Conservation (phyloP, 1,140 invertebrate species). For the Dendrolimus kikuchii region DNA sequence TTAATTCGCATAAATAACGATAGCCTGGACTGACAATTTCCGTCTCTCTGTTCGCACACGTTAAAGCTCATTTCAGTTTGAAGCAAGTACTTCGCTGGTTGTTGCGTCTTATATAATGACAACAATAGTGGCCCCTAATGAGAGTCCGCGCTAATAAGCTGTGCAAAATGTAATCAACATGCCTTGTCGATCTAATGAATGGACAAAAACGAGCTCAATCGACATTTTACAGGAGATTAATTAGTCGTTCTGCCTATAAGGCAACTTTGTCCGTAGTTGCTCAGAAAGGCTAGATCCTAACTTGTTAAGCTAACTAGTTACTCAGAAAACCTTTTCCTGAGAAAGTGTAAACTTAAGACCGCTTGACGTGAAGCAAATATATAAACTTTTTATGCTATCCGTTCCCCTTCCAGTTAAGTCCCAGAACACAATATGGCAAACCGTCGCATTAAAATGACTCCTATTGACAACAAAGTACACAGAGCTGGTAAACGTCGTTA, state of each 20-base stretch:
- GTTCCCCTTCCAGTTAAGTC: no score
- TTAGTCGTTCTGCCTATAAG: slow-evolving; percentile 60
- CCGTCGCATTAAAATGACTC: slow-evolving; percentile 37
- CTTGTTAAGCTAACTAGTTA: slow-evolving; percentile 16
- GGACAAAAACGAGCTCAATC: slow-evolving; percentile 63
- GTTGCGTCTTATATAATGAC: slow-evolving; percentile 67
- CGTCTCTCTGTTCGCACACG: no score
- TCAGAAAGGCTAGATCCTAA: slow-evolving; percentile 36
- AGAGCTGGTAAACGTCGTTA: slow-evolving; percentile 63
- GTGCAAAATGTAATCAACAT: slow-evolving; percentile 70
- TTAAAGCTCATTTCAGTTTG: no score
- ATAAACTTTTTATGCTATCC: no score
- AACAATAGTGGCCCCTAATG: slow-evolving; percentile 70
- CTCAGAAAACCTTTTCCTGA: slow-evolving; percentile 1
- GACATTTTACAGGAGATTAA: slow-evolving; percentile 68
- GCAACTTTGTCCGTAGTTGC: slow-evolving; percentile 16
- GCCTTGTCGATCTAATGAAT: slow-evolving; percentile 68
- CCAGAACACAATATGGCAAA: slow-evolving; percentile 1
- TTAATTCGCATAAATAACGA: slow-evolving; percentile 53
- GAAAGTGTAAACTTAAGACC: slow-evolving; percentile 8
- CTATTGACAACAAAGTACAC: slow-evolving; percentile 61
- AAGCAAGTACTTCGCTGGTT: slow-evolving; percentile 26
- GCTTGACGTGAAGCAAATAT: no score
- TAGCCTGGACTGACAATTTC: no score
- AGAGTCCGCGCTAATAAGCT: slow-evolving; percentile 70